Evolutionary conservation across 2,113 vertebrate species (phyloP), one percentile per base, ranked within the genome.

Genomic region (Phycodurus eques): DNA sequence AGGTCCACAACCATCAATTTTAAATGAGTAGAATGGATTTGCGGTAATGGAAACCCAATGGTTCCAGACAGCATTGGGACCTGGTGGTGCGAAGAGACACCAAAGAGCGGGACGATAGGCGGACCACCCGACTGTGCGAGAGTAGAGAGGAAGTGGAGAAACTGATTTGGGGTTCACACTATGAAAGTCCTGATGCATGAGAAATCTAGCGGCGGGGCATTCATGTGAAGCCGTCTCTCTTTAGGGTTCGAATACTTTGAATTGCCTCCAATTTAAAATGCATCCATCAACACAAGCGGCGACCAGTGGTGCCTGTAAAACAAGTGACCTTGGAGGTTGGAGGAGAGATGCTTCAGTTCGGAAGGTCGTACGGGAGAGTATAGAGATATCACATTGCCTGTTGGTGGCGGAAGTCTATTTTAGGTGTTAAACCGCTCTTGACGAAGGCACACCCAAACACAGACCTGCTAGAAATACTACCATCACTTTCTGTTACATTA

Each of bases 21-120:
- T 85, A 87, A 90, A 92, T 90, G 87, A 90, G 81, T n/a, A 66
- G 67, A 84, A 89, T 89, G 77, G 84, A 92, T 91, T 81, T 88
- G 88, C 70, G 81, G 80, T 88, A 90, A 87, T 87, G 80, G 85
- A 88, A 87, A 88, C 82, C 82, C 87, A 87, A 82, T 79, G 85
- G 86, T 82, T 86, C 66, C 82, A 88, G 84, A 88, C 78, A 74
- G 84, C 57, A 2, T 15, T 72, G 85, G 83, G 83, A 80, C 81
- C 69, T 53, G 76, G 72, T 82, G 86, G 80, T 46, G 71, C 72
- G 80, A 82, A 82, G 82, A 84, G 82, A 84, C 82, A 81, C 81
- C 80, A 74, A 86, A 82, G 46, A n/a, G 60, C 70, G 27, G 67
- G 5, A 68, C 65, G 81, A 88, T 86, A 86, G 81, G 82, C 84